These are phyloP conservation scores for Colistium nudipinnis DNA, from an alignment of 2,113 vertebrate genomes.

Conservation along the genomic window DNA sequence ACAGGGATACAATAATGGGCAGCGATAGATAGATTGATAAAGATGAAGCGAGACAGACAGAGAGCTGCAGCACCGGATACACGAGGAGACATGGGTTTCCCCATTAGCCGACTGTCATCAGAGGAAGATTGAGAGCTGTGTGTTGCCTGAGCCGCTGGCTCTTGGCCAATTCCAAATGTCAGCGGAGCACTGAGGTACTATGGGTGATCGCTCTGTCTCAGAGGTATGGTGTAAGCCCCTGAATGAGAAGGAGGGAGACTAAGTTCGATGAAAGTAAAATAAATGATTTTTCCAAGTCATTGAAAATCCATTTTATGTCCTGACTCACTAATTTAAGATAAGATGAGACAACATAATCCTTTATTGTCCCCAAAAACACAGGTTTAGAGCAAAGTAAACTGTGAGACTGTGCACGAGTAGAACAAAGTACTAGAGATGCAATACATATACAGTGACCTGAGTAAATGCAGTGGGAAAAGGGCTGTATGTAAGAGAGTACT, in stretches of 20 bases:
- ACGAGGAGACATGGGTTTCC: not conserved
- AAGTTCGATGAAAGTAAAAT: not conserved
- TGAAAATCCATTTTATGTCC: not conserved
- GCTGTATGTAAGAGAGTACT: no score
- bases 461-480: no score
- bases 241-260: not conserved
- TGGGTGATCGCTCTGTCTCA: slow-evolving; percentile 10
- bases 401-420: no score
- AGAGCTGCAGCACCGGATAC: slow-evolving; percentile 24
- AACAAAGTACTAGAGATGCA: no score
- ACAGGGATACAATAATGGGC: no score
- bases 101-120: slow-evolving; percentile 35
- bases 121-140: slow-evolving; percentile 40
- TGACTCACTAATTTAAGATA: no score
- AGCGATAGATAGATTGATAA: not conserved
- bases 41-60: not conserved
- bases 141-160: slow-evolving; percentile 23
- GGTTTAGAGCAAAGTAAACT: no score
- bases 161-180: slow-evolving; percentile 41
- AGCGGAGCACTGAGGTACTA: slow-evolving; percentile 21
- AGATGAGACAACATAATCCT: no score
- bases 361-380: no score
- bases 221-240: slow-evolving; percentile 7
- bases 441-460: no score
- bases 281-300: not conserved